Evolutionary conservation across 2,797 vertebrate species (phyloP), one percentile per base, ranked within the genome.

Genomic region (Sternarchorhynchus goeldii): DNA sequence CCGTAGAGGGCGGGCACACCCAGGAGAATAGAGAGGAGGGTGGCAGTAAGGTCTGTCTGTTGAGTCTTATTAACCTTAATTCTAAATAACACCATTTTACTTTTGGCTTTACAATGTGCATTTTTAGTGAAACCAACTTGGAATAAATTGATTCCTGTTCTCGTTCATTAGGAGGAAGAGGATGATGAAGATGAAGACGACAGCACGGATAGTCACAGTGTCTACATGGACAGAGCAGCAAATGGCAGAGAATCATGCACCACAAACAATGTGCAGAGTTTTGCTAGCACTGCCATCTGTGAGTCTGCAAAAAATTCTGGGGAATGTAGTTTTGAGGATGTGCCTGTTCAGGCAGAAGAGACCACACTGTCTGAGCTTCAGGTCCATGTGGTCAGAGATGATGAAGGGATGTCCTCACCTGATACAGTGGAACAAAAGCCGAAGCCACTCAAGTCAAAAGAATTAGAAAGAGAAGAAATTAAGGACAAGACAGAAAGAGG

Each of bases 191-290:
- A 58, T 14, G 69, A 73, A 0, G 16, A 78, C 3, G 56, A 57
- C 1, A 36, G 66, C 0, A 29, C 45, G 20, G 63, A 75, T 12
- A 41, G 20, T 59, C 20, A 57, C 5, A 31, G 17, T 29, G n/a
- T 3, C 34, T 76, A 80, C 50, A 80, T 80, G 78, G 18, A 70
- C 12, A 32, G 78, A 70, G 45, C 6, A 1, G 21, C 1, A 57
- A 12, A 45, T 21, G 6, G 8, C 16, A 17, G 20, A 8, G 58
- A 56, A 17, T 75, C 57, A 1, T 18, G 31, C 7, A 32, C 10
- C 55, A 21, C 57, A 0, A 14, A n/a, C 20, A 63, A 65, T 17
- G 32, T 6, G 7, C 66, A 70, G 12, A 55, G n/a, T 12, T 63
- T 41, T 7, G 5, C 29, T 12, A 56, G 29, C 25, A 62, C 31